Base-by-base conservation (phyloP, 2,888 invertebrate species). In the Drosophila peninsularis region DNA sequence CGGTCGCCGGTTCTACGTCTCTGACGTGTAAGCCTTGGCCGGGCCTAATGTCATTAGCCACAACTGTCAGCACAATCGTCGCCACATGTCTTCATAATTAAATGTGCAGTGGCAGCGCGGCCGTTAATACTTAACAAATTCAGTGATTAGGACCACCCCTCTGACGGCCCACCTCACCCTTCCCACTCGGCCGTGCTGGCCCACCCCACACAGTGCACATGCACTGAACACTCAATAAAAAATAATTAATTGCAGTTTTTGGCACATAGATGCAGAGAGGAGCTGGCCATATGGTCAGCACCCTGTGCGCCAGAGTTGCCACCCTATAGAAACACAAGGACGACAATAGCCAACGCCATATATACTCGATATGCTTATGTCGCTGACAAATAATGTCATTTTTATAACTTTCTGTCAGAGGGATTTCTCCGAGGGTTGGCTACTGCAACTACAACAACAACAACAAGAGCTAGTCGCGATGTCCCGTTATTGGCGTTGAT, bases 31-130 rank as follows among this genome's bases (percentile, higher is more conserved):
- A 19, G 39, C 41, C 41, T 41, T 45, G 60, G 64, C 64, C 66
- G 44, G 68, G 55, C 57, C 64, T 64, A 81, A 79, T 83, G 87
- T 68, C 88, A 87, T 83, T 83, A 83, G 83, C 79, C 82, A 82
- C 83, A 83, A 83, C 83, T 83, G 83, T 83, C 87, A 60, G 74
- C 78, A 50, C 62, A 58, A 60, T 76, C 50, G 71, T 72, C 57
- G 87, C 87, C 85, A 88, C 88, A 88, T 83, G 83, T 83, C 83
- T 82, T 84, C 62, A 83, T 83, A 83, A 87, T 83, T 84, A 83
- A 83, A 77, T 78, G 78, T 77, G 56, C 82, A 63, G 71, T 69
- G 58, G 57, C 63, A 57, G 24, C 45, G 27, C 17, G 11, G 45
- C 56, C 71, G 80, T 79, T 83, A 87, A 83, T 84, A 69, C 87